Percentiles rank a stretch among this genome's conserved stretches.
Evolutionary conservation across 2,797 vertebrate species (phyloP).

Genomic region (Coregonus ussuriensis): DNA sequence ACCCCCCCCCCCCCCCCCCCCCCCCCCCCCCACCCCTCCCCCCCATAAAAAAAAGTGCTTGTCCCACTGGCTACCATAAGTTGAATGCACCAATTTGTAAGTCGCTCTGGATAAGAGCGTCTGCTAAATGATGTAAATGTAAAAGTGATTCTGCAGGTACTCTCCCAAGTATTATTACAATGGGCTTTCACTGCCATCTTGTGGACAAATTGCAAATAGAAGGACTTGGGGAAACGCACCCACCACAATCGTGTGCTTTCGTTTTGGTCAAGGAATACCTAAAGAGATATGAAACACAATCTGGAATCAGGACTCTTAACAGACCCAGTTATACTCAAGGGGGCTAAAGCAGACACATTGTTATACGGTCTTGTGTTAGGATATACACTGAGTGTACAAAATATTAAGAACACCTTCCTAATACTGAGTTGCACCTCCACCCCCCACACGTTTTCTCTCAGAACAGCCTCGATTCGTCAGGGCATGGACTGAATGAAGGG

Average conservation of each 20-base stretch:
- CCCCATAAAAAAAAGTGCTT: too few species aligned
- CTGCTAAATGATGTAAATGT: too few species aligned
- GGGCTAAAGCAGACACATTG: neutral
- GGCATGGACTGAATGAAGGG: too few species aligned
- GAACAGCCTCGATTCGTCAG: too few species aligned
- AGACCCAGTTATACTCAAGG: neutral
- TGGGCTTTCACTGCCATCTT: slow-evolving; percentile 58
- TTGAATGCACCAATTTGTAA: too few species aligned
- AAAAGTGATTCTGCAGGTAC: neutral
- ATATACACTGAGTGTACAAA: neutral
- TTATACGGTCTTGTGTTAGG: neutral
- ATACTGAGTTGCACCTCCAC: too few species aligned
- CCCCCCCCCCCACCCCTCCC: too few species aligned
- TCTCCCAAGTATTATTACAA: neutral
- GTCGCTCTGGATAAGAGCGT: too few species aligned
- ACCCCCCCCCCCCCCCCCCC: too few species aligned
- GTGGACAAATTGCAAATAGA: slow-evolving; percentile 41
- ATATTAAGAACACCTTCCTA: too few species aligned
- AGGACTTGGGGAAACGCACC: neutral
- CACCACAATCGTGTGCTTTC: neutral
- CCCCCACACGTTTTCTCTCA: too few species aligned
- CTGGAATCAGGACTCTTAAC: neutral
- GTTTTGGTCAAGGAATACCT: neutral
- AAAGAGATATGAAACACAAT: neutral
- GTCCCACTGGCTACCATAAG: too few species aligned